These are phyloP conservation scores for Prietella phreatophila DNA, from an alignment of 2,113 vertebrate genomes.

Conservation along the genomic window DNA sequence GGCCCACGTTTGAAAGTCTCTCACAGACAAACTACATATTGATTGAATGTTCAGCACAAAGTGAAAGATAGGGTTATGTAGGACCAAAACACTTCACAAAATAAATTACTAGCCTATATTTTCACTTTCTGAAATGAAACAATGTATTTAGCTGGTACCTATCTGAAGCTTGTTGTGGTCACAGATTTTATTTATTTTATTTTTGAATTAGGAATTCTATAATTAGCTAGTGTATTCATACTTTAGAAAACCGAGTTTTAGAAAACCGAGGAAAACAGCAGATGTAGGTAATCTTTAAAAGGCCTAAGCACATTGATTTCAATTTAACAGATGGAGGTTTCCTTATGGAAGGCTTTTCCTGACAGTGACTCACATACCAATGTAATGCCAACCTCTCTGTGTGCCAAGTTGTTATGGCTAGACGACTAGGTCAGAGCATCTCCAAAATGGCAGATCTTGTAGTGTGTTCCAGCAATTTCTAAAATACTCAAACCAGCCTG, in stretches of 20 bases:
- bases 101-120: constrained; percentile 26
- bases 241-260: constrained; percentile 14
- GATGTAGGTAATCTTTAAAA: constrained; percentile 39
- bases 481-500: background rate
- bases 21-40: constrained; percentile 36
- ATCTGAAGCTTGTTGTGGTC: background rate
- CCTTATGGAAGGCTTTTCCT: constrained; percentile 2
- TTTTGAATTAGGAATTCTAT: background rate
- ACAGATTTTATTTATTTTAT: background rate
- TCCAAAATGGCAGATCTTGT: no score
- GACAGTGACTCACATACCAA: constrained; percentile 18
- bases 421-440: no score
- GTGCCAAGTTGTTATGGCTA: no score
- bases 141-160: constrained; percentile 1
- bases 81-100: constrained; percentile 30
- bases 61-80: constrained; percentile 17
- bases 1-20: constrained; percentile 8
- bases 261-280: constrained; percentile 17
- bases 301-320: constrained; percentile 22
- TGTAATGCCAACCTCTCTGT: constrained; percentile 1
- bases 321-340: constrained; percentile 40
- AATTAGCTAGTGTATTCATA: constrained; percentile 14
- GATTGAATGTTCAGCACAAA: constrained; percentile 36
- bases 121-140: constrained; percentile 21
- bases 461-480: background rate